These are phyloP conservation scores for Cryptus viduatorius DNA, from an alignment of 2,888 invertebrate genomes.

Conservation along the genomic window DNA sequence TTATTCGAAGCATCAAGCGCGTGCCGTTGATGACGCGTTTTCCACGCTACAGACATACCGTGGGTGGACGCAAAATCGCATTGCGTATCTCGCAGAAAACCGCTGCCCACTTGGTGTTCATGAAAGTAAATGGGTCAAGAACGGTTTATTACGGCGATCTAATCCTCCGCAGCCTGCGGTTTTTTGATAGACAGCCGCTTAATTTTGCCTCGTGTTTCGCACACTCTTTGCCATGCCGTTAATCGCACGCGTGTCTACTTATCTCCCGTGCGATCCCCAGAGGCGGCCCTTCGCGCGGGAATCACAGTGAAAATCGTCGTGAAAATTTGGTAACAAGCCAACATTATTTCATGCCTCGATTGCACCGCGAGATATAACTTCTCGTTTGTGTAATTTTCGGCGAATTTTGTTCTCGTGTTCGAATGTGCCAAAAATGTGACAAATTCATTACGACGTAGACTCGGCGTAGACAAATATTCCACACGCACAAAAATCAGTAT, in stretches of 20 bases:
- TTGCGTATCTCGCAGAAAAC: conserved; percentile 51
- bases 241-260: conserved; percentile 11
- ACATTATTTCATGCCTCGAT: conserved; percentile 53
- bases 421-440: conserved; percentile 36
- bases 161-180: conserved; percentile 63
- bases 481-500: not conserved
- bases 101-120: conserved; percentile 71
- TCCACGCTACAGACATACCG: conserved; percentile 27
- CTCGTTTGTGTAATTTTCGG: conserved; percentile 18
- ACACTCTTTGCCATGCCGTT: no score
- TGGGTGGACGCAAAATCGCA: conserved; percentile 48
- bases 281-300: not conserved
- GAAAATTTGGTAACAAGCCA: conserved; percentile 57
- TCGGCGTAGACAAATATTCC: conserved; percentile 2
- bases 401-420: not conserved
- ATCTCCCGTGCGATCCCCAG: not conserved
- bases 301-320: not conserved
- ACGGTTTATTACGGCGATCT: conserved; percentile 69
- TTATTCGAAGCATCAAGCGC: conserved; percentile 25
- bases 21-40: conserved; percentile 5
- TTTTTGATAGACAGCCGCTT: conserved; percentile 68
- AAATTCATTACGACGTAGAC: conserved; percentile 32
- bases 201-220: conserved; percentile 62
- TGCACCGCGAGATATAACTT: conserved; percentile 15
- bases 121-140: conserved; percentile 81